phyloP scores from a whole-genome alignment of 2,797 vertebrate genomes.

The Eutrigla gurnardus region DNA sequence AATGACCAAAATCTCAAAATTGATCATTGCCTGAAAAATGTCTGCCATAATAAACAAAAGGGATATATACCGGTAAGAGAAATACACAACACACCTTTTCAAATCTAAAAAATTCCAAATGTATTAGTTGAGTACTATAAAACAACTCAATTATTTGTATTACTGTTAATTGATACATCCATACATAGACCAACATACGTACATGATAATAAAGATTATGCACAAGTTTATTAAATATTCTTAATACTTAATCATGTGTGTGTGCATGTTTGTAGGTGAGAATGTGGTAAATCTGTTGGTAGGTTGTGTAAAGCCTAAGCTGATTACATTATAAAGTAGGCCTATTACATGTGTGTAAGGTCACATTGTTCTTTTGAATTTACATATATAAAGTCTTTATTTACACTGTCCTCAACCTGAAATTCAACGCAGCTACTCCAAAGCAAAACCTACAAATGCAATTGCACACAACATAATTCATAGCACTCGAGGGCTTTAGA shows the following conservation, averaged over 20 bases:
- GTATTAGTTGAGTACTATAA: neutral
- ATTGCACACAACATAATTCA: constrained; percentile 29
- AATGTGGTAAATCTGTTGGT: neutral
- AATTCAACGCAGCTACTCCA: constrained; percentile 11
- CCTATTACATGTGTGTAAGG: neutral
- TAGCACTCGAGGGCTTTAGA: neutral
- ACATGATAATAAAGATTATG: constrained; percentile 1
- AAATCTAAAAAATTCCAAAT: too few relatives aligned
- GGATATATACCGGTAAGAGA: neutral
- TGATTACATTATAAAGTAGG: neutral
- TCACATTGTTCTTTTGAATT: neutral
- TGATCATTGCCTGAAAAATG: too few relatives aligned
- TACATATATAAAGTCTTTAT: neutral
- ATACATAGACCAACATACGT: neutral
- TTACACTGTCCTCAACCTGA: neutral
- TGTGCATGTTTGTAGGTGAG: neutral
- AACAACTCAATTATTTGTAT: neutral
- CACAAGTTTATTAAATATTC: neutral
- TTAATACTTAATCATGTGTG: neutral
- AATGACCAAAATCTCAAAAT: too few relatives aligned
- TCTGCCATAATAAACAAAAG: too few relatives aligned
- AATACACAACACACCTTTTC: neutral
- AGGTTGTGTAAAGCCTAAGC: neutral
- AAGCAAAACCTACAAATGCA: constrained; percentile 18
- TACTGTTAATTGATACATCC: neutral